Evolutionary conservation across 2,797 vertebrate species (phyloP).

Genomic region (Epinephelus malabaricus): DNA sequence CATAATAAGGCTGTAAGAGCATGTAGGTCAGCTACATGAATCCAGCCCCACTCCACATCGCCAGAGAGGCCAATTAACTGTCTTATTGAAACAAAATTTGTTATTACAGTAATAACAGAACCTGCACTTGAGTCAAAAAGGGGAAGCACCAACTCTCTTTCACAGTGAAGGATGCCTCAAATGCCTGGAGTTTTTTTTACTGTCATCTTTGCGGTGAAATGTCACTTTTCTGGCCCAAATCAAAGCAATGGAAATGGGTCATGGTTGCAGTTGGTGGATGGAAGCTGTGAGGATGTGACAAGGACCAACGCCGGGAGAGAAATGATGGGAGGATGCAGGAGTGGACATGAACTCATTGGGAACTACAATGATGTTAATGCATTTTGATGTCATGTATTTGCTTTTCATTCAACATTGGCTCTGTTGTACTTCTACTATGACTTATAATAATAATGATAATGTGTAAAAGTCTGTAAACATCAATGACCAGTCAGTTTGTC

Average conservation of each 20-base stretch:
- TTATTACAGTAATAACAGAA: background rate
- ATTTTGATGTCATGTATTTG: conserved; percentile 19
- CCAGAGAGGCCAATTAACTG: conserved; percentile 21
- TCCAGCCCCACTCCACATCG: background rate
- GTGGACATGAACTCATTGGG: conserved; percentile 27
- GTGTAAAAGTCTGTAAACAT: background rate
- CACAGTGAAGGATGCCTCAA: background rate
- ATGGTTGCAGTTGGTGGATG: conserved; percentile 43
- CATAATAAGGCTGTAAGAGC: conserved; percentile 21
- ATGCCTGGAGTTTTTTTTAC: background rate
- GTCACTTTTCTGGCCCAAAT: conserved; percentile 54
- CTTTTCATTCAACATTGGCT: background rate
- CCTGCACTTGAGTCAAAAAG: background rate
- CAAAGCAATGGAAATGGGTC: conserved; percentile 69
- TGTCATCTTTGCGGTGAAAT: conserved; percentile 45
- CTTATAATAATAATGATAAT: background rate
- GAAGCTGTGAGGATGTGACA: conserved; percentile 51
- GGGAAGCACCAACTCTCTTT: background rate
- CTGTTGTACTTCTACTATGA: background rate
- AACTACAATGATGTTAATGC: conserved; percentile 38
- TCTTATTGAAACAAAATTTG: background rate
- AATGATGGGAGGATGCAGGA: conserved; percentile 22
- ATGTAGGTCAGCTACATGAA: conserved; percentile 42
- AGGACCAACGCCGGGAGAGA: conserved; percentile 26
- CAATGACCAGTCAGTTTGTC: conserved; percentile 32